Evolutionary conservation across 2,113 vertebrate species (phyloP).

Genomic region (Raja brachyura): DNA sequence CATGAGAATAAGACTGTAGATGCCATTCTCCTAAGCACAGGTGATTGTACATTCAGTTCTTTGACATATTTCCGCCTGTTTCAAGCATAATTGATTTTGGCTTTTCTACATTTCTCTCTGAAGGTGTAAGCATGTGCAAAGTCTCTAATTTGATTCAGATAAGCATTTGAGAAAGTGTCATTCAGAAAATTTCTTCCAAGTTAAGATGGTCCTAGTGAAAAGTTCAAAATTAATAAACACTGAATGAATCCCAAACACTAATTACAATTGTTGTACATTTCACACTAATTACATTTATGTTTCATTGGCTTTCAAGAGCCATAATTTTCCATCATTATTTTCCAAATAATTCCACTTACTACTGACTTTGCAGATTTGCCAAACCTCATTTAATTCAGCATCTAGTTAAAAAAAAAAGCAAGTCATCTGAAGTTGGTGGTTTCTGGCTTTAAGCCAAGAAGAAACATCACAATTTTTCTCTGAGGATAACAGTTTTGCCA

Average conservation of each 20-base stretch:
- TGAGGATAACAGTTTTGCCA: neutral
- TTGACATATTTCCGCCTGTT: neutral
- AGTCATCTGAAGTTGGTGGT: slow-evolving; percentile 22
- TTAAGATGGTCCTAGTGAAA: neutral
- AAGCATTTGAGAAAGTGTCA: neutral
- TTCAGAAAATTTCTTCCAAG: neutral
- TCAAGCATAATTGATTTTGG: neutral
- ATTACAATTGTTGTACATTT: neutral
- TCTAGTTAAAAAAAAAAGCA: neutral
- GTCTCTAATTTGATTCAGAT: neutral
- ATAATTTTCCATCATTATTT: neutral
- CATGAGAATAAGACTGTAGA: neutral
- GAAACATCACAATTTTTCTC: neutral
- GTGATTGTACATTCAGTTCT: neutral
- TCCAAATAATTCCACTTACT: neutral
- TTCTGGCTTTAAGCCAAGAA: neutral
- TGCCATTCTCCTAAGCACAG: neutral
- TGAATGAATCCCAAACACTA: neutral
- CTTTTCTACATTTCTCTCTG: neutral
- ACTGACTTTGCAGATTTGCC: neutral
- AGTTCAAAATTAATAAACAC: neutral
- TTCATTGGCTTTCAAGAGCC: neutral
- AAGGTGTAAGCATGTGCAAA: neutral
- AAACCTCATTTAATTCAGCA: neutral
- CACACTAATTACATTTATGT: neutral